Evolutionary conservation across 2,888 invertebrate species (phyloP).

Genomic region (Cryptosula pallasiana): DNA sequence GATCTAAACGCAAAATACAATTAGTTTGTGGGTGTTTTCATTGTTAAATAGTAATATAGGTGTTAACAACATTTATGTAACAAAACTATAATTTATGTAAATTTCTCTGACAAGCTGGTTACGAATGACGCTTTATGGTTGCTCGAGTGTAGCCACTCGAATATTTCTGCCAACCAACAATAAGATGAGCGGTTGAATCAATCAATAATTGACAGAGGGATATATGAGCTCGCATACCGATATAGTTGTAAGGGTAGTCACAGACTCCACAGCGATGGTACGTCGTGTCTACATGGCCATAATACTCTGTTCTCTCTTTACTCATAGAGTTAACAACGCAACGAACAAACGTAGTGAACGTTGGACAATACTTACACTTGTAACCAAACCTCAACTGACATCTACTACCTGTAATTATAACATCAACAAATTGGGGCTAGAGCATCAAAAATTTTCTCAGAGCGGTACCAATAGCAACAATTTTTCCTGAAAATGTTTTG

Average conservation of each 20-base stretch:
- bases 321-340: neutral
- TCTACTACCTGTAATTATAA: neutral
- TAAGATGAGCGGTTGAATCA: too few relatives aligned
- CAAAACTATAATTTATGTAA: too few relatives aligned
- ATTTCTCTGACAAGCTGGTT: too few relatives aligned
- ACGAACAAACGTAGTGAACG: neutral
- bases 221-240: neutral
- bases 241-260: conserved; percentile 3
- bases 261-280: neutral
- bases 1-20: too few relatives aligned
- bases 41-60: too few relatives aligned
- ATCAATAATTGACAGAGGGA: neutral
- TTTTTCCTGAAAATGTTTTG: too few relatives aligned
- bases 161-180: neutral
- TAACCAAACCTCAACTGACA: neutral
- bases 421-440: too few relatives aligned
- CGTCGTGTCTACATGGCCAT: conserved; percentile 1
- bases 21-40: too few relatives aligned
- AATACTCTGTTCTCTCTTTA: neutral
- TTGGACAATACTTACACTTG: neutral
- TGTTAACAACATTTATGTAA: too few relatives aligned
- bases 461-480: too few relatives aligned
- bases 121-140: neutral
- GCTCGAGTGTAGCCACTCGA: too few relatives aligned
- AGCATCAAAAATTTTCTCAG: too few relatives aligned